Percentiles rank a stretch among this genome's conserved stretches.
These are phyloP conservation scores for Branchipolynoe longqiensis DNA, from an alignment of 2,888 invertebrate genomes.

Conservation along the genomic window DNA sequence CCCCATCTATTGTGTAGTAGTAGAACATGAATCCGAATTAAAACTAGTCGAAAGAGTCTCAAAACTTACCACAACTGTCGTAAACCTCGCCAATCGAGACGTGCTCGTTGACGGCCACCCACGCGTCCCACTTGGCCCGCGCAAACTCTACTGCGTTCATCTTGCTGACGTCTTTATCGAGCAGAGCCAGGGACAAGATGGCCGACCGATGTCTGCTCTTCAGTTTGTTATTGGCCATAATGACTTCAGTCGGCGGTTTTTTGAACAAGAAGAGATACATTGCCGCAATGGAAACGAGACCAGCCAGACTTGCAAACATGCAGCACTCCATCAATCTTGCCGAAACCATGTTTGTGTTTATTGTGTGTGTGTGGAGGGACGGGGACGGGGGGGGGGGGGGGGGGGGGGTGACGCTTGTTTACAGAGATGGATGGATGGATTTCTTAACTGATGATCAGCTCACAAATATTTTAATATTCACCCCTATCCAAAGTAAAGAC, in stretches of 20 bases:
- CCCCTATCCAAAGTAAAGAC: too few relatives aligned
- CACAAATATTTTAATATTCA: too few relatives aligned
- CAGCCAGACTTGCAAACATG: neutral
- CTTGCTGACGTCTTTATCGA: constrained; percentile 12
- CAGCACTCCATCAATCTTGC: too few relatives aligned
- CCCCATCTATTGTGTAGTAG: too few relatives aligned
- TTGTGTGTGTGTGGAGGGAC: neutral
- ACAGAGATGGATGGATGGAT: neutral
- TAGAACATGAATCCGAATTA: too few relatives aligned
- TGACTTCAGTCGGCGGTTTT: constrained; percentile 33
- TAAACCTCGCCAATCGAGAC: constrained; percentile 60
- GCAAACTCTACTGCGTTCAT: constrained; percentile 33
- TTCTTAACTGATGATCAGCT: too few relatives aligned
- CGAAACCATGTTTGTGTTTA: too few relatives aligned
- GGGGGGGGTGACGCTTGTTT: neutral
- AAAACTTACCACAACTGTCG: constrained; percentile 62
- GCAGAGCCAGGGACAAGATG: neutral
- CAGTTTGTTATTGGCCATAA: neutral
- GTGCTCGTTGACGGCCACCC: constrained; percentile 9
- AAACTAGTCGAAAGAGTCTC: too few relatives aligned
- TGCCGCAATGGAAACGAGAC: neutral
- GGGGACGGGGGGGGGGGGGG: neutral
- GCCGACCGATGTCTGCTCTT: neutral
- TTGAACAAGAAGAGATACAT: constrained; percentile 15
- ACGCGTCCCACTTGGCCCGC: constrained; percentile 44